These are phyloP conservation scores for Coptotermes formosanus DNA, from an alignment of 1,140 invertebrate species.

Conservation along the genomic window DNA sequence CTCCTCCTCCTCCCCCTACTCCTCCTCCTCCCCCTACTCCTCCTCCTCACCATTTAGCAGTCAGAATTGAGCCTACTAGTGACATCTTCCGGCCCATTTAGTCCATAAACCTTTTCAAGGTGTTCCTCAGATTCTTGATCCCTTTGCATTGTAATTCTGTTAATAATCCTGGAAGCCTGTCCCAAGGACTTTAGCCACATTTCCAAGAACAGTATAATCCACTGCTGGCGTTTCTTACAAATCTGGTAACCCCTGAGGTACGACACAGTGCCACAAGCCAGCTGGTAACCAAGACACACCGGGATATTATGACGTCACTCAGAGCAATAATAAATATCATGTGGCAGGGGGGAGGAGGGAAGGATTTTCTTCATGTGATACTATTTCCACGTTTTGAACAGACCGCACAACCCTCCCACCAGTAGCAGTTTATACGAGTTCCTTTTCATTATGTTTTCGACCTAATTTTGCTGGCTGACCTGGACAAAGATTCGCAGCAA, in stretches of 20 bases:
- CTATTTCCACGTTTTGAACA: constrained; percentile 2
- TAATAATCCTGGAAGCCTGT: too few relatives aligned
- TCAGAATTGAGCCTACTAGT: too few relatives aligned
- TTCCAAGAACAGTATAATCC: too few relatives aligned
- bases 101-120: too few relatives aligned
- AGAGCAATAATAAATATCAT: background rate
- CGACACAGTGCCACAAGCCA: background rate
- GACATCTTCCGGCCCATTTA: too few relatives aligned
- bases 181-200: too few relatives aligned
- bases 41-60: too few relatives aligned
- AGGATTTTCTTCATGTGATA: background rate
- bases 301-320: constrained; percentile 14
- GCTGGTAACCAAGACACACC: background rate
- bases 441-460: background rate
- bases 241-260: background rate
- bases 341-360: background rate
- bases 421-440: background rate
- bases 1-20: too few relatives aligned
- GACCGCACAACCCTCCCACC: background rate
- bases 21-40: too few relatives aligned
- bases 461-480: background rate
- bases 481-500: background rate
- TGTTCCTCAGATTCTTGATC: too few relatives aligned
- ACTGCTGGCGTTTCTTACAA: too few relatives aligned
- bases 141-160: too few relatives aligned